A percentile compares a stretch with the other conserved stretches of the same genome.
These are phyloP conservation scores for Catharus bicknelli DNA, from an alignment of 2,113 vertebrate species.

Conservation along the genomic window DNA sequence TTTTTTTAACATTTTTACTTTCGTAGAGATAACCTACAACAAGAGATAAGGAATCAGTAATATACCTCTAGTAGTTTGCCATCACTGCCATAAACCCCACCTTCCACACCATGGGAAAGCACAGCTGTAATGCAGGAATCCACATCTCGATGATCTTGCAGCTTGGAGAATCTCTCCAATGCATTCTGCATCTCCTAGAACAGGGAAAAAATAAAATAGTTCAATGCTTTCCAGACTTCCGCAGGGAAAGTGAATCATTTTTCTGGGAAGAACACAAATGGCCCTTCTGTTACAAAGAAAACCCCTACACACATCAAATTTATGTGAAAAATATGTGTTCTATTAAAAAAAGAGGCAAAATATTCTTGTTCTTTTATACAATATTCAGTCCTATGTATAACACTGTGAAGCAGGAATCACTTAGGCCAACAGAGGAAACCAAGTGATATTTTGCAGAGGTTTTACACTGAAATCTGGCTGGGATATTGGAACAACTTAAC, in stretches of 20 bases:
- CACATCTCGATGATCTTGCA: constrained; percentile 71
- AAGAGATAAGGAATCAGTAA: background rate
- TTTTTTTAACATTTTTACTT: background rate
- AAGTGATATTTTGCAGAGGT: background rate
- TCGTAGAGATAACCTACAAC: background rate
- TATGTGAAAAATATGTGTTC: rapidly evolving
- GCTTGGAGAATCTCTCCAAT: constrained; percentile 82
- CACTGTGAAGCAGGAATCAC: background rate
- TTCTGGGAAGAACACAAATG: background rate
- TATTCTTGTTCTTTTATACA: background rate
- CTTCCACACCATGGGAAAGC: constrained; percentile 93
- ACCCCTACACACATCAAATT: background rate
- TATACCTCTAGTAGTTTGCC: constrained; percentile 87
- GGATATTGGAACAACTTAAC: background rate
- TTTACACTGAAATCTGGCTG: background rate
- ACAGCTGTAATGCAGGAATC: constrained; percentile 91
- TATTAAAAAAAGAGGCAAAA: background rate
- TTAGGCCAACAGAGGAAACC: background rate
- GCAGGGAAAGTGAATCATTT: background rate
- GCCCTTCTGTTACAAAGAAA: background rate
- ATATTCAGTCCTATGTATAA: background rate
- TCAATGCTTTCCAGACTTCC: background rate
- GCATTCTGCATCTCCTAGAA: constrained; percentile 83
- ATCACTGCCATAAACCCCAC: constrained; percentile 89
- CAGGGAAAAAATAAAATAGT: background rate